Evolutionary conservation across 2,888 invertebrate species (phyloP), one percentile per base, ranked within the genome.

Genomic region (Litoditis marina): DNA sequence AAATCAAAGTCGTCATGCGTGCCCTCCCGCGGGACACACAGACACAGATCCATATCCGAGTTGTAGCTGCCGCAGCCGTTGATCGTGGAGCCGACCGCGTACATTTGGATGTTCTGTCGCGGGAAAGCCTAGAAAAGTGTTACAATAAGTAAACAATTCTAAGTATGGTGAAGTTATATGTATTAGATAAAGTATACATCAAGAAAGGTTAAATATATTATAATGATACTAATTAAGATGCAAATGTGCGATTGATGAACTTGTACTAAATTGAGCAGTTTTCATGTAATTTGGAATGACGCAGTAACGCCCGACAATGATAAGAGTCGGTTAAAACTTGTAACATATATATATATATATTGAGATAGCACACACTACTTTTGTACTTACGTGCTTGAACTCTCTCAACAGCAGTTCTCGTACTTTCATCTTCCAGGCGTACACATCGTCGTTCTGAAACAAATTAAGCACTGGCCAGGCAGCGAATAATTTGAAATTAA

Each of bases 41-140:
- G 60, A 55, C 82, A 82, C 36, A 82, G 60, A 44, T 82, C 82
- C 73, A 82, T 74, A 56, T 82, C 82, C 0, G 79, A 77, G 46
- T 80, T 79, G 66, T 65, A 79, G 13, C 74, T 65, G 8, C 82
- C 82, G 54, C 81, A 79, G 6, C 80, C 80, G 51, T 80, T 82
- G n/a, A 82, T 64, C 0, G 81, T 81, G 6, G 78, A 78, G 5
- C 78, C 78, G 2, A 74, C 73, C 6, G 73, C 72, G 55, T 61
- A 69, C 34, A 71, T 22, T 8, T 32, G 31, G 11, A 61, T 11
- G 5, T 32, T 19, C 2, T 30, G 47, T 22, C 44, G 44, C n/a
- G n/a, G n/a, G n/a, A n/a, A n/a, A n/a, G n/a, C n/a, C n/a, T n/a
- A n/a, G n/a, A n/a, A n/a, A n/a, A n/a, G n/a, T n/a, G n/a, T n/a